Evolutionary conservation across 2,797 vertebrate species (phyloP).

Genomic region (Cyclura pinguis): DNA sequence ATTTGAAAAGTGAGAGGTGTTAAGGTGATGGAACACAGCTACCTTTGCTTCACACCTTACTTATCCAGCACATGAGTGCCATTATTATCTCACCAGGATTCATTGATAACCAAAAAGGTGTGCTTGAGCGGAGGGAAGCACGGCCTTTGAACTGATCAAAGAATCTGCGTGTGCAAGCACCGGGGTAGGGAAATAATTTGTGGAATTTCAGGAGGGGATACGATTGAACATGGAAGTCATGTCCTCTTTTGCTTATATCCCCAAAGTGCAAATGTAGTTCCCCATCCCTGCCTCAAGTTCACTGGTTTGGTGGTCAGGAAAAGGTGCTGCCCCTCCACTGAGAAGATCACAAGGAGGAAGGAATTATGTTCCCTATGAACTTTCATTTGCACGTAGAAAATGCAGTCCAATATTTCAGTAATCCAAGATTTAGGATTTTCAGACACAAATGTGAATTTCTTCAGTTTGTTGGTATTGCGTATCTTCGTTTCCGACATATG

Average conservation of each 20-base stretch:
- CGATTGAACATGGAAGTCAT: neutral
- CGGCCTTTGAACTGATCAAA: no score
- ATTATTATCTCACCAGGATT: no score
- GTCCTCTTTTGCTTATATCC: neutral
- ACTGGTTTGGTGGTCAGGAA: neutral
- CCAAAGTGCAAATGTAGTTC: neutral
- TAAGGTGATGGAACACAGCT: no score
- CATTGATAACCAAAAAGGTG: no score
- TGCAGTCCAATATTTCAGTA: neutral
- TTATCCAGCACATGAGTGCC: no score
- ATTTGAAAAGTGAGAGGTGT: no score
- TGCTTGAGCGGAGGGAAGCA: no score
- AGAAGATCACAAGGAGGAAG: neutral
- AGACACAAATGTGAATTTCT: neutral
- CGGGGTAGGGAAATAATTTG: neutral
- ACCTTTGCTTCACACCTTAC: no score
- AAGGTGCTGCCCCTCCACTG: neutral
- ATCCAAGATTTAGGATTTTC: neutral
- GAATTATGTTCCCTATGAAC: neutral
- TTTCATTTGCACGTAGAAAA: neutral
- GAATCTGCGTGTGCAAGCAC: neutral
- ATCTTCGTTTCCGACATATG: no score
- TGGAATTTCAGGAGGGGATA: neutral
- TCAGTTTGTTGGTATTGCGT: neutral
- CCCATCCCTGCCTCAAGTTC: neutral